Percentiles rank a stretch among this genome's conserved stretches.
phyloP scores from a whole-genome alignment of 2,113 vertebrate species.

The Chiloscyllium plagiosum region DNA sequence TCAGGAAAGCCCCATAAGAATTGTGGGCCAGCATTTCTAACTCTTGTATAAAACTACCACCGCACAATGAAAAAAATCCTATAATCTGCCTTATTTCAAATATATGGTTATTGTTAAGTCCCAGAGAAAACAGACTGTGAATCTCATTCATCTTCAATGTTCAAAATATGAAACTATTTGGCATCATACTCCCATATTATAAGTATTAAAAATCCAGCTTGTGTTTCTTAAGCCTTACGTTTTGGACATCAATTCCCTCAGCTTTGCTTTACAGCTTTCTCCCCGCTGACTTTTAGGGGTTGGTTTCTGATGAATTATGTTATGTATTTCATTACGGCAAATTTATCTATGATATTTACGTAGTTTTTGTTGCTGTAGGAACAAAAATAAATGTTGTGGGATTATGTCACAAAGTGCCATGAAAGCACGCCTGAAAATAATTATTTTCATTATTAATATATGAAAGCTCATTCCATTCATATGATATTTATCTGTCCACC shows the following conservation, averaged over 20 bases:
- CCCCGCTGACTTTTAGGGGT: not conserved
- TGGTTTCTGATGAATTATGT: not conserved
- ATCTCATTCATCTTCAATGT: not conserved
- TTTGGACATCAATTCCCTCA: not conserved
- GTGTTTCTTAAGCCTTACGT: not conserved
- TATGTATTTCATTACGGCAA: not conserved
- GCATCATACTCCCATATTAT: not conserved
- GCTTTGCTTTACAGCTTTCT: not conserved
- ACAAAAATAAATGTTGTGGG: not conserved
- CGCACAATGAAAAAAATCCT: not conserved
- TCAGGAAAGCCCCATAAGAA: not conserved
- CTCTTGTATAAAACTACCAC: not conserved
- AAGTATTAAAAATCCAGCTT: not conserved
- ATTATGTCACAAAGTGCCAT: not conserved
- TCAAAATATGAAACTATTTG: not conserved
- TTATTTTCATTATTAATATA: not conserved
- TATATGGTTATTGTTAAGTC: conserved; percentile 1
- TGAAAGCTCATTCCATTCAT: not conserved
- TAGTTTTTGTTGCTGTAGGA: not conserved
- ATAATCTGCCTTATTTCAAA: not conserved
- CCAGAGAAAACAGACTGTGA: not conserved
- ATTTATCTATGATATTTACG: not conserved
- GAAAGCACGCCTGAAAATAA: not conserved
- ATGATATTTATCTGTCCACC: not conserved
- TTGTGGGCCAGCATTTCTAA: not conserved